Percentiles rank a stretch among this genome's conserved stretches.
Conservation (phyloP, 2,797 vertebrate species). For the Apogon hyalosoma region DNA sequence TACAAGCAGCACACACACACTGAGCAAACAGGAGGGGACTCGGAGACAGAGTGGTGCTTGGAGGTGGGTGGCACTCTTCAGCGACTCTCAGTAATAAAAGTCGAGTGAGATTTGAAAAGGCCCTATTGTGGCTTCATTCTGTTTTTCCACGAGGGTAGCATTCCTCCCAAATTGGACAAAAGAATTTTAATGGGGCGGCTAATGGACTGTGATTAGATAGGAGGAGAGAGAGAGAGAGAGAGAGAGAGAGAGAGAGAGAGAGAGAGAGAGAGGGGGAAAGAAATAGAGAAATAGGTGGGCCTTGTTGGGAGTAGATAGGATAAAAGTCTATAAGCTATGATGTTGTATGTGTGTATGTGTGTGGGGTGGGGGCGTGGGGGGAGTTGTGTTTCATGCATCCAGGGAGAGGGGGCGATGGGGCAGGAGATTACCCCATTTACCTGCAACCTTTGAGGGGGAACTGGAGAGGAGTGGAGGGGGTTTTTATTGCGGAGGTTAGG, state of each 20-base stretch:
- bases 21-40: slow-evolving; percentile 38
- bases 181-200: slow-evolving; percentile 87
- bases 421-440: slow-evolving; percentile 80
- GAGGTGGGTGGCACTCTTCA: slow-evolving; percentile 78
- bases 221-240: slow-evolving; percentile 56
- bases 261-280: slow-evolving; percentile 14
- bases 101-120: slow-evolving; percentile 79
- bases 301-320: slow-evolving; percentile 58
- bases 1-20: slow-evolving; percentile 14
- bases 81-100: slow-evolving; percentile 81
- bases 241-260: slow-evolving; percentile 16
- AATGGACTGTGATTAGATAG: slow-evolving; percentile 86
- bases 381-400: slow-evolving; percentile 75
- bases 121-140: slow-evolving; percentile 79
- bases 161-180: slow-evolving; percentile 88
- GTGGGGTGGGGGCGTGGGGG: slow-evolving; percentile 22
- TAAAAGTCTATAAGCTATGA: slow-evolving; percentile 53
- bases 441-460: slow-evolving; percentile 77
- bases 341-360: slow-evolving; percentile 3
- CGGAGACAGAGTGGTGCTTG: slow-evolving; percentile 51
- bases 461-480: slow-evolving; percentile 55
- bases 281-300: slow-evolving; percentile 56
- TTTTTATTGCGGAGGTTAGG: slow-evolving; percentile 55
- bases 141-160: slow-evolving; percentile 82
- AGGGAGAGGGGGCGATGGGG: slow-evolving; percentile 71